A percentile compares a stretch with the other conserved stretches of the same genome.
These are phyloP conservation scores for Helicoverpa zea DNA, from an alignment of 1,140 invertebrate genomes.

Conservation along the genomic window DNA sequence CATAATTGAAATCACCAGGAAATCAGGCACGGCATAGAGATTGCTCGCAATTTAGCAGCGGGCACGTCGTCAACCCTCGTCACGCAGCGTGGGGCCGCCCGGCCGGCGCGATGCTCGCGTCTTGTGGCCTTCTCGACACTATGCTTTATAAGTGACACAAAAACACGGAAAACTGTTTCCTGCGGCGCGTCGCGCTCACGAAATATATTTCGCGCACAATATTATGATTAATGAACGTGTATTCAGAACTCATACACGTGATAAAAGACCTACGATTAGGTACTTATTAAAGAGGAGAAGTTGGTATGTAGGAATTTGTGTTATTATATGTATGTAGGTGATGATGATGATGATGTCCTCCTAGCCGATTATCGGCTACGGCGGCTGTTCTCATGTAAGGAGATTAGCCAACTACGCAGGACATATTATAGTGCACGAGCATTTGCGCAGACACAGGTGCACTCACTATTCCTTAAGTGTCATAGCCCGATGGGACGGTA, in stretches of 20 bases:
- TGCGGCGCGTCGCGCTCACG: not conserved
- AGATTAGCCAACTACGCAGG: too few species aligned
- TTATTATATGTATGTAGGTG: too few species aligned
- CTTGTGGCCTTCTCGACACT: conserved; percentile 31
- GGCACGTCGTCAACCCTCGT: conserved; percentile 65
- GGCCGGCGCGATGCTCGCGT: conserved; percentile 22
- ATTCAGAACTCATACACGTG: not conserved
- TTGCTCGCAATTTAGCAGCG: conserved; percentile 62
- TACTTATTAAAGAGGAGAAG: too few species aligned
- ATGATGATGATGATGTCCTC: too few species aligned
- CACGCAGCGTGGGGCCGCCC: conserved; percentile 49
- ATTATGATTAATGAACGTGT: conserved; percentile 12
- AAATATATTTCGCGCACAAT: not conserved
- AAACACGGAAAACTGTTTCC: conserved; percentile 32
- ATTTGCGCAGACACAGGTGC: too few species aligned
- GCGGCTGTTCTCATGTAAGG: too few species aligned
- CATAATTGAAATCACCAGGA: conserved; percentile 56
- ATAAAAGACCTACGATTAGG: not conserved
- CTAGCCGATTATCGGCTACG: too few species aligned
- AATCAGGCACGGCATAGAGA: conserved; percentile 57
- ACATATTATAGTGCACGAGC: too few species aligned
- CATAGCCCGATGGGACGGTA: too few species aligned
- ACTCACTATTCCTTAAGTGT: too few species aligned
- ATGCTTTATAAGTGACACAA: conserved; percentile 31
- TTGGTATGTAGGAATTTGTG: too few species aligned